phyloP scores from a whole-genome alignment of 2,113 vertebrate species.

The Psophia crepitans region DNA sequence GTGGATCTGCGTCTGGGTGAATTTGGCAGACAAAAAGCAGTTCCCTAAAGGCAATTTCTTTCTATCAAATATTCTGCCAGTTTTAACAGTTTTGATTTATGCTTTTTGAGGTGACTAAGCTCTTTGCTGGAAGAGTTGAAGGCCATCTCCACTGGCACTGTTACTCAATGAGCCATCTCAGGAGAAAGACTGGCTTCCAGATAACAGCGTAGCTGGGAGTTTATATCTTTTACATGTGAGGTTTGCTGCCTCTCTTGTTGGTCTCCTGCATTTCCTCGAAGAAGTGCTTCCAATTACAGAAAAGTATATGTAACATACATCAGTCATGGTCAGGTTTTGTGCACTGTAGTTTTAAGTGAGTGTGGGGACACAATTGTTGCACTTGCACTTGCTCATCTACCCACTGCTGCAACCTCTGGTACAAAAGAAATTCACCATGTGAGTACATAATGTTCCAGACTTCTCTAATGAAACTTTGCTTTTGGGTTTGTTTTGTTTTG shows the following conservation, averaged over 20 bases:
- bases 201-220: neutral
- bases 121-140: conserved; percentile 11
- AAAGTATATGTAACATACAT: neutral
- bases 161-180: neutral
- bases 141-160: neutral
- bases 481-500: neutral
- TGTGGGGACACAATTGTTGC: neutral
- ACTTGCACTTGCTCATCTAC: neutral
- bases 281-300: neutral
- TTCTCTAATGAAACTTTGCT: neutral
- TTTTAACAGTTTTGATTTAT: conserved; percentile 34
- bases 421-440: neutral
- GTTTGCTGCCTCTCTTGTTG: neutral
- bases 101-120: conserved; percentile 15
- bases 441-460: neutral
- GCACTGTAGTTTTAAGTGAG: neutral
- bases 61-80: conserved; percentile 6
- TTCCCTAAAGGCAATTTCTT: conserved; percentile 14
- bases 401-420: neutral
- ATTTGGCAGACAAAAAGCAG: conserved; percentile 39
- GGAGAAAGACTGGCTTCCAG: neutral
- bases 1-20: neutral
- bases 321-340: neutral
- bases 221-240: neutral
- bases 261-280: neutral